phyloP scores from a whole-genome alignment of 30 jellyfish, hydroid and myxozoan species.

The Pelagia noctiluca region DNA sequence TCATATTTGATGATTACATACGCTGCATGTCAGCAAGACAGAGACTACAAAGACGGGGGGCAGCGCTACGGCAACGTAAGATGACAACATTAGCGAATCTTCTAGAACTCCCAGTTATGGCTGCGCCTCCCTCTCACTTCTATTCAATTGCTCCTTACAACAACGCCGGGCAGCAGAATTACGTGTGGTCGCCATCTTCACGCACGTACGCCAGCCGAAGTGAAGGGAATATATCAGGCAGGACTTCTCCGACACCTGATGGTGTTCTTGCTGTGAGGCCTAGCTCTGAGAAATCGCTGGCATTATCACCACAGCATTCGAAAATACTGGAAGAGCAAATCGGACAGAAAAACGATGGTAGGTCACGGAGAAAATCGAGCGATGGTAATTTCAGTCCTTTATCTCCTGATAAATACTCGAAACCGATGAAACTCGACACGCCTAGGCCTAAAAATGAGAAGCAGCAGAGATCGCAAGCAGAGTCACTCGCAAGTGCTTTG shows the following conservation, averaged over 20 bases:
- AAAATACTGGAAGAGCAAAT: slow-evolving; percentile 47
- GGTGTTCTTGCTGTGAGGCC: slow-evolving; percentile 41
- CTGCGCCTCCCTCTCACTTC: slow-evolving; percentile 91
- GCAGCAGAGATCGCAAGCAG: slow-evolving; percentile 60
- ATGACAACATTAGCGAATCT: slow-evolving; percentile 84
- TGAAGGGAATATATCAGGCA: slow-evolving; percentile 32
- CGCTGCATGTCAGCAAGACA: slow-evolving; percentile 99
- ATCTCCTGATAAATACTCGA: slow-evolving; percentile 22
- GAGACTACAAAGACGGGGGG: slow-evolving; percentile 90
- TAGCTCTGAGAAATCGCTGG: slow-evolving; percentile 32
- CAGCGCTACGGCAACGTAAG: slow-evolving; percentile 86
- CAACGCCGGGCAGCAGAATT: slow-evolving; percentile 62
- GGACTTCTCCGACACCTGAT: slow-evolving; percentile 30
- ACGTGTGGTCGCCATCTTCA: slow-evolving; percentile 95
- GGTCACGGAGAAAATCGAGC: background rate
- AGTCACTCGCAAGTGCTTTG: slow-evolving; percentile 73
- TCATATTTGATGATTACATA: slow-evolving; percentile 92
- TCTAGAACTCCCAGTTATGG: slow-evolving; percentile 92
- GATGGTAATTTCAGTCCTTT: background rate
- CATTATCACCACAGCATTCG: slow-evolving; percentile 72
- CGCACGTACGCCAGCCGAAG: slow-evolving; percentile 74
- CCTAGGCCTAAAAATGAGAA: slow-evolving; percentile 63
- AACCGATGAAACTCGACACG: slow-evolving; percentile 59
- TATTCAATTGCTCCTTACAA: slow-evolving; percentile 84
- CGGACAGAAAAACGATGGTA: background rate